Base-by-base conservation (phyloP, 2,888 invertebrate genomes). In the Danaus chrysippus region DNA sequence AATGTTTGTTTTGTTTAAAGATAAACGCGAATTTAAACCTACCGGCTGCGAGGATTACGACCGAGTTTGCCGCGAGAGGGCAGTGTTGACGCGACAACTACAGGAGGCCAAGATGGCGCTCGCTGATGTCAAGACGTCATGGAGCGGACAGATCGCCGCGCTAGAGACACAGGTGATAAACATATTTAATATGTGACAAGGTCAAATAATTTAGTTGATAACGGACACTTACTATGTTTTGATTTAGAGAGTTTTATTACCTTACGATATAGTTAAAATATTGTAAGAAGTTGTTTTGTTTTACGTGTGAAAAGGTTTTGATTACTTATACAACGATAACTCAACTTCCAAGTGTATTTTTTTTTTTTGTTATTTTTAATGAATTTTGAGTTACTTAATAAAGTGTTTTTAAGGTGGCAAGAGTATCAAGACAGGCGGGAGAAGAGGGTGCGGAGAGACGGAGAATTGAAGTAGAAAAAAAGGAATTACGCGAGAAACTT, bases 131-230 rank as follows among this genome's bases (percentile, higher is more conserved):
- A 97, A 98, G 81, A 96, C 96, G 0, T 96, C 96, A 0, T 97
- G 97, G 97, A 97, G 97, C 75, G 95, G 96, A 12, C 97, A 97
- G 82, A 97, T 97, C 73, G 93, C 96, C 13, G 94, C 95, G 0
- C 86, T 97, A 49, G 97, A 98, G 81, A 96, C 96, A n/a, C 97
- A 98, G 93, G 95, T 96, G 76, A 56, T 41, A 6, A 12, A 8
- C 1, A 13, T 34, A 49, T 10, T 17, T 49, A 46, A 46, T 46
- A 13, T 46, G 46, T 9, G 15, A 49, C 11, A 2, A 49, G 15
- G 2, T 17, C 49, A 49, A 49, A 49, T 17, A 49, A 10, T 46
- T 9, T 17, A 10, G 23, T 23, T 23, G 23, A 3, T 23, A 3
- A 23, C 23, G 23, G 3, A 23, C 23, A 23, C 3, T 23, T 23